Evolutionary conservation across 2,113 vertebrate species (phyloP).

Genomic region (Varanus salvator): DNA sequence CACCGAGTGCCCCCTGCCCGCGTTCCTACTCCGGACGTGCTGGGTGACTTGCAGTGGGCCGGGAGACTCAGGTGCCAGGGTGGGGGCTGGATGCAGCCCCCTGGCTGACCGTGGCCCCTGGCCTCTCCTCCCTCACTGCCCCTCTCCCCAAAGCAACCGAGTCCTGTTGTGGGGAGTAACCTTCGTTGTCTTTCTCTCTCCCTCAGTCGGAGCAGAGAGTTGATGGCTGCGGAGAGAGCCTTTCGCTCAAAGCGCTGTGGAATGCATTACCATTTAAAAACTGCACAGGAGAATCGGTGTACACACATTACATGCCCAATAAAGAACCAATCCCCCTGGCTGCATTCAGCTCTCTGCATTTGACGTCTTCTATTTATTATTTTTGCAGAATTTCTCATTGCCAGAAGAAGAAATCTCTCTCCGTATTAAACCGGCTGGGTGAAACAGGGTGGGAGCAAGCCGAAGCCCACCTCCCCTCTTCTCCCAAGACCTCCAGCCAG

Average conservation of each 20-base stretch:
- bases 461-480: too few species aligned
- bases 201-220: background rate
- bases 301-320: background rate
- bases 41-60: background rate
- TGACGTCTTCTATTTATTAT: background rate
- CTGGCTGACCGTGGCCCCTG: background rate
- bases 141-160: background rate
- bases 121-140: background rate
- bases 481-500: too few species aligned
- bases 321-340: slow-evolving; percentile 5
- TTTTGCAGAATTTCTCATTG: background rate
- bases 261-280: background rate
- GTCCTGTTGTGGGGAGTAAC: background rate
- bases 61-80: background rate
- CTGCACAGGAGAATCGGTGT: background rate
- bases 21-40: background rate
- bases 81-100: background rate
- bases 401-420: background rate
- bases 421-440: background rate
- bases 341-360: slow-evolving; percentile 10
- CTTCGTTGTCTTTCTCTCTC: slow-evolving; percentile 13
- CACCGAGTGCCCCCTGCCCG: background rate
- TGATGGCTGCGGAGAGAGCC: background rate
- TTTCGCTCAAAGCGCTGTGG: background rate
- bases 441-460: background rate